Evolutionary conservation across 2,113 vertebrate genomes (phyloP).

Genomic region (Varanus salvator): DNA sequence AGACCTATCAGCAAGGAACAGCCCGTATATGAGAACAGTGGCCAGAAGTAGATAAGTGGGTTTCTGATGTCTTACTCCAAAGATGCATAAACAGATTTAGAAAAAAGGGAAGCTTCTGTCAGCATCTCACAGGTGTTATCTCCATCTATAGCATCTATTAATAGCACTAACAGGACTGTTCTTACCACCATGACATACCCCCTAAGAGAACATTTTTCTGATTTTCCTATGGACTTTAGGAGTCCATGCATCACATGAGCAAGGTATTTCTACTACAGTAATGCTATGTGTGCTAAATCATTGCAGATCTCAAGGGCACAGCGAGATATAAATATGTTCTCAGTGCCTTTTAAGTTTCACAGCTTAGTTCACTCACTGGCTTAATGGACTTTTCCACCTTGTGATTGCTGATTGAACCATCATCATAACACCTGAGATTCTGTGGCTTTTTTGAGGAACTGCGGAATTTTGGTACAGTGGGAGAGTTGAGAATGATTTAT

Average conservation of each 20-base stretch:
- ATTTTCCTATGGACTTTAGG: background rate
- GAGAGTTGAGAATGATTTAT: background rate
- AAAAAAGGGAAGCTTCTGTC: background rate
- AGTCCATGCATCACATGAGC: background rate
- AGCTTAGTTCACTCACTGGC: background rate
- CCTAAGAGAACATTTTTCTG: background rate
- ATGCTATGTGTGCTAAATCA: background rate
- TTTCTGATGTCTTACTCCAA: background rate
- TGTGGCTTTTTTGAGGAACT: background rate
- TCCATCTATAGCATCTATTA: background rate
- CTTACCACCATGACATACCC: background rate
- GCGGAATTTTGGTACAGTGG: background rate
- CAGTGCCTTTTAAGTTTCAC: background rate
- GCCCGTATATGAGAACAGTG: background rate
- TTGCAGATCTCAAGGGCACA: background rate
- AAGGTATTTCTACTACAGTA: background rate
- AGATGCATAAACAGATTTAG: background rate
- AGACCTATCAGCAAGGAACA: background rate
- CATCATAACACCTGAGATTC: background rate
- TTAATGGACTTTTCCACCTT: background rate
- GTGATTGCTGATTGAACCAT: background rate
- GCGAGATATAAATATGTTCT: background rate
- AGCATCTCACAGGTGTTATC: background rate
- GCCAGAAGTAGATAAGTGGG: background rate
- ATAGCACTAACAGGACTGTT: background rate